phyloP scores from a whole-genome alignment of 2,888 invertebrate genomes.

The Stenotaenia linearis region DNA sequence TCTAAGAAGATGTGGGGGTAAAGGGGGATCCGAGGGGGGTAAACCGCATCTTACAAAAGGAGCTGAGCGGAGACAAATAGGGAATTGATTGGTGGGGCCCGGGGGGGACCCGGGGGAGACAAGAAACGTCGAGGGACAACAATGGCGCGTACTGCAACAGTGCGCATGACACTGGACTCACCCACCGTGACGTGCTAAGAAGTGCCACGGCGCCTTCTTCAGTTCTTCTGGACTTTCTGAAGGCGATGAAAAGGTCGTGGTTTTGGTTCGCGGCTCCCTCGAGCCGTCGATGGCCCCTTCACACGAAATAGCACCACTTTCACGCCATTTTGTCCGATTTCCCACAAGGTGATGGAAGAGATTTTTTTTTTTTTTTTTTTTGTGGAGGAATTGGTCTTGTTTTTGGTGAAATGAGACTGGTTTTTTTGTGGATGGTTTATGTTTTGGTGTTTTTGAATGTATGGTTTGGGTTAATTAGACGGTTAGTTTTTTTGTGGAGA shows the following conservation, averaged over 20 bases:
- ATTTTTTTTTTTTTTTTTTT: too few species aligned
- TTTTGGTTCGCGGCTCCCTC: background rate
- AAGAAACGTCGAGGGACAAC: constrained; percentile 4
- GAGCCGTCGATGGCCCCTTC: background rate
- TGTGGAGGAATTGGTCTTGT: too few species aligned
- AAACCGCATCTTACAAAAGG: constrained; percentile 21
- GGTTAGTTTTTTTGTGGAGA: background rate
- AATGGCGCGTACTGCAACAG: background rate
- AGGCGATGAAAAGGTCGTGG: constrained; percentile 6
- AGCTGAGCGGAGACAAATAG: constrained; percentile 26
- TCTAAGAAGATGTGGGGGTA: background rate
- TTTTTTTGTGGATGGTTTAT: too few species aligned
- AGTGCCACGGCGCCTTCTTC: background rate
- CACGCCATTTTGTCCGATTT: constrained; percentile 1
- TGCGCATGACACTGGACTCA: background rate
- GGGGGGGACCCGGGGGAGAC: background rate
- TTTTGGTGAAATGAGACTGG: too few species aligned
- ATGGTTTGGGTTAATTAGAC: too few species aligned
- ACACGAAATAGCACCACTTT: background rate
- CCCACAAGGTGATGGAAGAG: too few species aligned
- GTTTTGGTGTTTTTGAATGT: too few species aligned
- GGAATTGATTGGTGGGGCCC: constrained; percentile 1
- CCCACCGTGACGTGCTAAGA: constrained; percentile 17
- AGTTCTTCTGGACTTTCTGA: too few species aligned
- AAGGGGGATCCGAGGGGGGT: background rate